Base-by-base conservation (phyloP, 2,888 invertebrate genomes). In the Eledone cirrhosa region DNA sequence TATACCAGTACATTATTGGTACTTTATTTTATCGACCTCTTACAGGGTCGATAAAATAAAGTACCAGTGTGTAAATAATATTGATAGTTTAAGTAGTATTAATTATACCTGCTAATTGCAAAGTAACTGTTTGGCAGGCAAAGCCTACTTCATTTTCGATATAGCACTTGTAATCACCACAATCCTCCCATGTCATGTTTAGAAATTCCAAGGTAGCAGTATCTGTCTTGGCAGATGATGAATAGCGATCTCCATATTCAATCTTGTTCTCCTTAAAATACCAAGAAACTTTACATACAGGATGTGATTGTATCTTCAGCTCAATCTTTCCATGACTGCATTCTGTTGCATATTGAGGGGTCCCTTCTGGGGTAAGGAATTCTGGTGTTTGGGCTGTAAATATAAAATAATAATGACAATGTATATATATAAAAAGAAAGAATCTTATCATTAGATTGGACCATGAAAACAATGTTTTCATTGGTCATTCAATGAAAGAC, bases 221-320 rank as follows among this genome's bases (percentile, higher is more conserved):
- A 47, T 96, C 96, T 85, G 97, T 94, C 0, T 96, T 95, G 88
- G 97, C 96, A 85, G 95, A 96, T 91, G 94, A 94, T 87, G 96
- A 96, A 88, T 95, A 97, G 80, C 95, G 91, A 19, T 96, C 96
- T 0, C 96, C 96, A 80, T 85, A 83, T 24, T 86, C 82, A 13
- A 90, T 82, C 75, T 89, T 88, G 80, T 95, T 94, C 84, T 95
- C 96, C 87, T 97, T 95, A 92, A 95, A 96, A 89, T 94, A 95
- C 92, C 95, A 98, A 5, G 94, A 93, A 93, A 98, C 95, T 90
- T 94, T 95, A 3, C 99, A 99, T 90, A 97, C 97, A 0, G 99
- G 99, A 91, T 97, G 97, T 0, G 98, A 98, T 89, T 97, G 96
- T 22, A 98, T 96, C 91, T 96, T 97, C 95, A 98, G 96, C 91